These are phyloP conservation scores for Chaenodraco wilsoni DNA, from an alignment of 2,797 vertebrate genomes.

Conservation along the genomic window DNA sequence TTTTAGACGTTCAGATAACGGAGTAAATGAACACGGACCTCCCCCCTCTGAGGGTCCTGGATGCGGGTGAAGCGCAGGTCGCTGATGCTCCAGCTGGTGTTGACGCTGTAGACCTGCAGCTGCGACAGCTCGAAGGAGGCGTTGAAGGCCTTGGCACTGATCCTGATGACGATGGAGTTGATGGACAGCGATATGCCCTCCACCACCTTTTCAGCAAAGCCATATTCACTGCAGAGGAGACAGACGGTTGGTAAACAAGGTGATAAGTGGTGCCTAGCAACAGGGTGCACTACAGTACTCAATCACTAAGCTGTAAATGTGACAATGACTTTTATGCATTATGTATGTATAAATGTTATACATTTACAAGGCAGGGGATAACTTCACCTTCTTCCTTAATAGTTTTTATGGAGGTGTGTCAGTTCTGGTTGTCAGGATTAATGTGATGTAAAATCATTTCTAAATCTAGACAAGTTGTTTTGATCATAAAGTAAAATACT, in stretches of 20 bases:
- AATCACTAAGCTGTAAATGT: background rate
- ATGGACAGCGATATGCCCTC: conserved; percentile 97
- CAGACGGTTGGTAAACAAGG: conserved; percentile 1
- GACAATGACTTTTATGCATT: no score
- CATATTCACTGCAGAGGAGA: conserved; percentile 88
- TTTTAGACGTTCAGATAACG: background rate
- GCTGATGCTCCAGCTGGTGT: conserved; percentile 92
- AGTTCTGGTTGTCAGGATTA: no score
- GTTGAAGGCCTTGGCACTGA: conserved; percentile 98
- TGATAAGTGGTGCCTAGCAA: background rate
- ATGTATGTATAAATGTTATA: no score
- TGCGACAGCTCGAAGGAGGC: conserved; percentile 98
- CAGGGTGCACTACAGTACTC: background rate
- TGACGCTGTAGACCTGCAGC: conserved; percentile 96
- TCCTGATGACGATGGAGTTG: conserved; percentile 96
- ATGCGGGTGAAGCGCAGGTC: conserved; percentile 95
- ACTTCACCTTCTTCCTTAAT: no score
- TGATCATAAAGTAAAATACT: no score
- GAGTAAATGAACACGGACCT: conserved; percentile 79
- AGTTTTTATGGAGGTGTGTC: no score
- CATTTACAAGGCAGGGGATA: no score
- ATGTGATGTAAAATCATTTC: no score
- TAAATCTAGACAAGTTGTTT: no score
- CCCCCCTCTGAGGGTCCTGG: conserved; percentile 92
- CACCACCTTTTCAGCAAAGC: conserved; percentile 99